These are phyloP conservation scores for Symphodus melops DNA, from an alignment of 2,113 vertebrate genomes.

Conservation along the genomic window DNA sequence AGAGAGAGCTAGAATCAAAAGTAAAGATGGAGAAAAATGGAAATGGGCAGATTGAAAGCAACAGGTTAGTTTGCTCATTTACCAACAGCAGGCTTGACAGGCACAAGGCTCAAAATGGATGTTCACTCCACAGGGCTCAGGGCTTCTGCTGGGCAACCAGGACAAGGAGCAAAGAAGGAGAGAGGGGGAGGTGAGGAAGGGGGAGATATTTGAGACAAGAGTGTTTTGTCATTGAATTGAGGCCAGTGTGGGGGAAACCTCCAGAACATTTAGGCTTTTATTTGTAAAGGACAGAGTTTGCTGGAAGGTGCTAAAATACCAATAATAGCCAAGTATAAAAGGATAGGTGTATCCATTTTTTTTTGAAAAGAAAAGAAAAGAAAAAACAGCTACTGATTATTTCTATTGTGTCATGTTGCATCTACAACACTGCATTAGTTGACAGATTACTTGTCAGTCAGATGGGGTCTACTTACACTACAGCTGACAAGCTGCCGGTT, in stretches of 20 bases:
- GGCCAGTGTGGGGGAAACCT: neutral
- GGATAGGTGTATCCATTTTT: neutral
- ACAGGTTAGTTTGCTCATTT: slow-evolving; percentile 60
- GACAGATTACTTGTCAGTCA: slow-evolving; percentile 2
- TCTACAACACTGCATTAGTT: neutral
- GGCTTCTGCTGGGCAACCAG: slow-evolving; percentile 48
- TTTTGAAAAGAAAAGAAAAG: slow-evolving; percentile 6
- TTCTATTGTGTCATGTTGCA: neutral
- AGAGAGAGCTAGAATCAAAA: neutral
- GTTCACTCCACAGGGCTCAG: slow-evolving; percentile 36
- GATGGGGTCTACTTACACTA: neutral
- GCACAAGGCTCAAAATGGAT: slow-evolving; percentile 46
- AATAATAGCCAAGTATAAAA: no score
- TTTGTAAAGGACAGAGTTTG: no score
- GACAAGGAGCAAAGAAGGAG: slow-evolving; percentile 29
- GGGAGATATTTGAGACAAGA: neutral
- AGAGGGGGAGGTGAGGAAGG: slow-evolving; percentile 8
- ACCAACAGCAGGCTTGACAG: slow-evolving; percentile 50
- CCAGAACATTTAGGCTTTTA: no score
- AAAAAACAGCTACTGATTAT: neutral
- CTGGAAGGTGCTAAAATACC: no score
- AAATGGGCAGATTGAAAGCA: slow-evolving; percentile 36
- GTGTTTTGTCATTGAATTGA: neutral
- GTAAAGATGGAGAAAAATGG: slow-evolving; percentile 6
- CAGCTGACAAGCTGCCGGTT: slow-evolving; percentile 2